Evolutionary conservation across 2,888 invertebrate species (phyloP), one percentile per base, ranked within the genome.

Genomic region (Notodonta ziczac): DNA sequence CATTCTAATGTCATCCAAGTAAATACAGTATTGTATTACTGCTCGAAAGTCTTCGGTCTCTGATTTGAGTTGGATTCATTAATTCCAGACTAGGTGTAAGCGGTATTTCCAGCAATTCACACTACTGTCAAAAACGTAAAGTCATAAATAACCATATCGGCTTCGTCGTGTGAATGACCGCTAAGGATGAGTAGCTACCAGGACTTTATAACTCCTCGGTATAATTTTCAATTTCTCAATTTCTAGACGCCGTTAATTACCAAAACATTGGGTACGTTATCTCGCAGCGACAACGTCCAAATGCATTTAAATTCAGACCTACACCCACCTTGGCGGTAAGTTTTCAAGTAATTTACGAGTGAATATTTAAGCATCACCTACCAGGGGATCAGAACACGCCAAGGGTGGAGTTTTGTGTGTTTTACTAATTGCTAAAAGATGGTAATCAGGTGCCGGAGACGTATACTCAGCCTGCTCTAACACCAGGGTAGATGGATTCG

Each of bases 391-490:
- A 87, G 90, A 89, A 93, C 93, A 94, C 81, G 91, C 87, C 88
- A 89, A 89, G 93, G 94, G 94, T 91, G 94, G 94, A 94, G 94
- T 94, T 94, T 94, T 94, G 94, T 94, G 92, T 94, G 94, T 94
- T 94, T 94, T 94, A 94, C 94, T 94, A 94, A 94, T 94, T 94
- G 94, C 94, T 86, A 93, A 94, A 94, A 94, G 94, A 94, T 94
- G 94, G 90, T 94, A 94, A 94, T 94, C 93, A 91, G 92, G 86
- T 90, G 81, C 81, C 78, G 74, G 86, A 88, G 87, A 90, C 81
- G 68, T 83, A 80, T 73, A 74, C 62, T 83, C 70, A 40, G 89
- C 90, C 68, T 74, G 7, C 61, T 91, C 82, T 59, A 42, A 55
- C 82, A 7, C 52, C 50, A 9, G 16, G 14, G 14, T 53, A 57